Evolutionary conservation across 2,888 invertebrate genomes (phyloP), one percentile per base, ranked within the genome.

Genomic region (Taenaris catops): DNA sequence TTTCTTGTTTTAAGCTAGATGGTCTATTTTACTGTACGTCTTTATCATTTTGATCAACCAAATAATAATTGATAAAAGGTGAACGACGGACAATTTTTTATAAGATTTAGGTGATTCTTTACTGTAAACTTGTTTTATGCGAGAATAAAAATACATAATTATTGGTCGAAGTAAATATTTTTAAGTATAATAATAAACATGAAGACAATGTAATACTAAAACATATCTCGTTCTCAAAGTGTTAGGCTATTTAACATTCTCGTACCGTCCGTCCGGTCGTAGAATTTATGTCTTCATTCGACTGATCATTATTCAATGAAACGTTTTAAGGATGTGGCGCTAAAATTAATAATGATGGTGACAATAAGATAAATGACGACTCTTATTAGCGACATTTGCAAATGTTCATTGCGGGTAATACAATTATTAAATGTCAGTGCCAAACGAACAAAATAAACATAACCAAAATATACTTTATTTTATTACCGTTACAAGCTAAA

Each of bases 201-300:
- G 53, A 53, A 58, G 60, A 67, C 64, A 72, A 68, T 64, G 51
- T 55, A 49, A 54, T 53, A 53, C 62, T 54, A 60, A 55, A 55
- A 5, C 10, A 12, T 11, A 48, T 35, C 50, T 52, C 40, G 36
- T 48, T 41, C 49, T 45, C 55, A 58, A 66, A 62, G 53, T 61
- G 60, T 54, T 29, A 46, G 53, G 54, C 60, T 60, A 64, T 67
- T 65, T 58, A 29, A 57, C 54, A 63, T 67, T 66, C 60, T 56
- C 50, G 47, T 50, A 43, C n/a, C n/a, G n/a, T n/a, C 47, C 49
- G 44, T 46, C 53, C 47, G 49, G 49, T 53, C 37, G 26, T 39
- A 20, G 27, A 43, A 46, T 50, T 50, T 48, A 48, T 52, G 49
- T 52, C 43, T 47, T 46, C 41, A 50, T 50, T 48, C 24, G 27